These are phyloP conservation scores for Calidris pygmaea DNA, from an alignment of 2,113 vertebrate species.

Conservation along the genomic window DNA sequence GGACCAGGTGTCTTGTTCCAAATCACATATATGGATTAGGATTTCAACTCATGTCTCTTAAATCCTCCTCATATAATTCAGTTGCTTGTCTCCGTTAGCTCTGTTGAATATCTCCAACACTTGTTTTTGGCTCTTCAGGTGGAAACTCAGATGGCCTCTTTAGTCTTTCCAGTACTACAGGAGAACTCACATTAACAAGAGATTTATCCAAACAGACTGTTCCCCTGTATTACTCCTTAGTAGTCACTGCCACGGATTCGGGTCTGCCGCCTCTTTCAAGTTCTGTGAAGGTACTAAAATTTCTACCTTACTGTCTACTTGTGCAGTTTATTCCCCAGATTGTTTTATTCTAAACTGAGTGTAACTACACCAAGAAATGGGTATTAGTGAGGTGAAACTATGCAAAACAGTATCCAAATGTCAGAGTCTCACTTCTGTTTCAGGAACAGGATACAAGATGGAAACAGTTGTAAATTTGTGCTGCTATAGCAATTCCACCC, in stretches of 20 bases:
- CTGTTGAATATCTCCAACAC: background rate
- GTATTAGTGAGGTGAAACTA: background rate
- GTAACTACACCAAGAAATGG: background rate
- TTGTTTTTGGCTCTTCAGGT: background rate
- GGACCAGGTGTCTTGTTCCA: background rate
- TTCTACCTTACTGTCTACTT: background rate
- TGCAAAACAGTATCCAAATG: background rate
- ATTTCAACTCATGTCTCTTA: background rate
- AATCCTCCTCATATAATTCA: background rate
- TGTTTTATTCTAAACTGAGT: background rate
- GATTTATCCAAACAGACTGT: background rate
- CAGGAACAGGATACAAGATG: background rate
- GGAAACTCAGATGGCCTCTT: slow-evolving; percentile 58
- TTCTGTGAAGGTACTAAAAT: slow-evolving; percentile 44
- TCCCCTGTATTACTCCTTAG: slow-evolving; percentile 11
- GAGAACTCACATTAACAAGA: slow-evolving; percentile 38
- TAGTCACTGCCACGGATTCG: background rate
- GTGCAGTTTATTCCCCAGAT: background rate
- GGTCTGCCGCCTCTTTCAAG: slow-evolving; percentile 40
- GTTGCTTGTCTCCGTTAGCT: background rate
- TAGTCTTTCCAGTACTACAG: slow-evolving; percentile 37
- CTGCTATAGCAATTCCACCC: background rate
- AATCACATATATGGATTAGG: background rate
- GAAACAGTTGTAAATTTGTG: background rate
- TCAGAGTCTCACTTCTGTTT: background rate